Base-by-base conservation (phyloP, 2,113 vertebrate genomes). In the Zosterops lateralis region DNA sequence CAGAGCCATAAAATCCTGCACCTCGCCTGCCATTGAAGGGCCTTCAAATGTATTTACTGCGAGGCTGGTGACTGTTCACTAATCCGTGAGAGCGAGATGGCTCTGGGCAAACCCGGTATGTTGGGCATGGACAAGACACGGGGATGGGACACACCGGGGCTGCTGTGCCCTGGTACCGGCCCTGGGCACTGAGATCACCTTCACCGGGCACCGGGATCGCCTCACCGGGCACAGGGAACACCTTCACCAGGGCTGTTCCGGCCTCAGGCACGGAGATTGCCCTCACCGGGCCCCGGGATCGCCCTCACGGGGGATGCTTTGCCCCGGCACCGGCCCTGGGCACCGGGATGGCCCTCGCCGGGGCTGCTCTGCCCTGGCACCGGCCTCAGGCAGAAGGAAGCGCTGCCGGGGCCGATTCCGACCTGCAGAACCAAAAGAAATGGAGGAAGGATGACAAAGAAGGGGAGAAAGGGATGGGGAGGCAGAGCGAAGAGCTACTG, bases 121-220 rank as follows among this genome's bases (percentile, higher is more conserved):
- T 1, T 1, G 54, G 15, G 7, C 60, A 42, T 12, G 7, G 11
- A 7, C 18, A 1, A 28, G 61, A 21, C 44, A 47, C 17, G 1
- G 4, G 28, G 0, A 14, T 0, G 2, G 5, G 42, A 20, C 0
- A 4, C 62, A 2, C 1, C 14, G 3, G 50, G 25, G 34, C 34
- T 12, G 51, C 31, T 10, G 13, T 2, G 7, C 56, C 67, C 16
- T 12, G 0, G 6, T 6, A 1, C 31, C 32, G 2, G 31, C 58
- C 36, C 0, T 4, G 61, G 48, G 26, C 19, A 24, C 5, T 1
- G 5, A 31, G 14, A 17, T 28, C 26, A 1, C n/a, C 22, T 44
- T 47, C 18, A 29, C 16, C 6, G 50, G 51, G 56, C 56, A 24
- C 32, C 21, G 21, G 32, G 32, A 58, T 50, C 16, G 16, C 45